Evolutionary conservation across 2,888 invertebrate species (phyloP), one percentile per base, ranked within the genome.

Genomic region (Agrochola macilenta): DNA sequence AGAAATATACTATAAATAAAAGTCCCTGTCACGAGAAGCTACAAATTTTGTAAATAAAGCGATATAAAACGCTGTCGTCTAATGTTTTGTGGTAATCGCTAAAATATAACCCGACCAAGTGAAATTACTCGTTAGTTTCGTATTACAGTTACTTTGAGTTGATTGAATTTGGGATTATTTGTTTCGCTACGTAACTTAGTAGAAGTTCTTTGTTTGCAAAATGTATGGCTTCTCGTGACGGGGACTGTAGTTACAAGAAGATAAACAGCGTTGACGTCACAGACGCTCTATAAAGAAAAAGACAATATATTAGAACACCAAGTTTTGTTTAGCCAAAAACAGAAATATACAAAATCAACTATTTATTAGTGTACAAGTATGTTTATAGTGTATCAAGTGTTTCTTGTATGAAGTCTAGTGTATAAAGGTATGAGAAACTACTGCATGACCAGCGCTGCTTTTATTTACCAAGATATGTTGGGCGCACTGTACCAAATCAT

Each of bases 341-440:
- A 35, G 17, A 81, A 46, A 75, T 58, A 58, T 71, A 82, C 46
- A 85, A 46, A 74, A 72, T 66, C 82, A 79, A 82, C 35, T 70
- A 81, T 52, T 58, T 17, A 71, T 52, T 58, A 14, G 7, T 35
- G 58, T 82, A 58, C 46, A 63, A 39, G 14, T 49, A 43, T 7
- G 43, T 65, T n/a, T n/a, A 52, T 23, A 78, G 14, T 20, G 43
- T 23, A 61, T 11, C n/a, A 7, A 58, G 35, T 54, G n/a, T 52
- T 35, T 39, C n/a, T 60, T 52, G 20, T 74, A 26, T 20, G 12
- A 30, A 30, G 60, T n/a, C n/a, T 60, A 79, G 23, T 35, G 43
- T 20, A 20, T 71, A n/a, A 30, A 5, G 17, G n/a, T 49, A 39
- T 20, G 30, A 57, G n/a, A 17, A 60, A 2, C 49, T 26, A 7